Conservation (phyloP, 2,113 vertebrate genomes). For the Pachyramphus minor region DNA sequence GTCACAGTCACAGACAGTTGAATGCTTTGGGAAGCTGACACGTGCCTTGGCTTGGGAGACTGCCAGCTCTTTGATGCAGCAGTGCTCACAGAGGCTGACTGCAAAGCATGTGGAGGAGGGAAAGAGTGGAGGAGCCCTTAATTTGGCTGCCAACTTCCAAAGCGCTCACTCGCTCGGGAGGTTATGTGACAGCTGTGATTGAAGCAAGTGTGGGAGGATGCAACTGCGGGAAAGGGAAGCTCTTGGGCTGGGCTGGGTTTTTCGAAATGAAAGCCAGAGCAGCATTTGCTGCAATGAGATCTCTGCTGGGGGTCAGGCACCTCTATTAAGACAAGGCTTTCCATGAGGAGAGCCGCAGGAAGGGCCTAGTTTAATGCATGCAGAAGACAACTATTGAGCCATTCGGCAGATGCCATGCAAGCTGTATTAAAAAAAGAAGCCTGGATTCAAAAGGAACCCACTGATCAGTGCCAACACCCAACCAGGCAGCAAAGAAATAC, state of each 20-base stretch:
- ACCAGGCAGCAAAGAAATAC: neutral
- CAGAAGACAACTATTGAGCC: neutral
- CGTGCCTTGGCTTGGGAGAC: neutral
- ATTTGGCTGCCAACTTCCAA: constrained; percentile 61
- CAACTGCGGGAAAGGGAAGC: constrained; percentile 37
- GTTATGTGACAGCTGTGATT: constrained; percentile 41
- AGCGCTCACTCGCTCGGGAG: constrained; percentile 19
- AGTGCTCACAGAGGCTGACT: constrained; percentile 24
- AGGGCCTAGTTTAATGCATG: neutral
- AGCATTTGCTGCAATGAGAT: neutral
- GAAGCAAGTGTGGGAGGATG: constrained; percentile 30
- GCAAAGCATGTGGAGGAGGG: constrained; percentile 50
- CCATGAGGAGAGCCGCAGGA: neutral
- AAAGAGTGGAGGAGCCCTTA: constrained; percentile 61
- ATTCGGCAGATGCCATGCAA: fast-evolving
- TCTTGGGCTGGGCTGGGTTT: neutral
- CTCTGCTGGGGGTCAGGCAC: neutral
- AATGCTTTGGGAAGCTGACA: constrained; percentile 39
- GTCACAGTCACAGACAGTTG: constrained; percentile 37
- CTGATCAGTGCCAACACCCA: neutral
- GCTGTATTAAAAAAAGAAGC: neutral
- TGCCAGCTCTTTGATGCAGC: constrained; percentile 50
- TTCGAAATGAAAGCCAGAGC: neutral
- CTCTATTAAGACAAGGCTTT: neutral
- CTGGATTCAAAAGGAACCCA: neutral